Evolutionary conservation across 2,113 vertebrate genomes (phyloP).

Genomic region (Felis chaus): DNA sequence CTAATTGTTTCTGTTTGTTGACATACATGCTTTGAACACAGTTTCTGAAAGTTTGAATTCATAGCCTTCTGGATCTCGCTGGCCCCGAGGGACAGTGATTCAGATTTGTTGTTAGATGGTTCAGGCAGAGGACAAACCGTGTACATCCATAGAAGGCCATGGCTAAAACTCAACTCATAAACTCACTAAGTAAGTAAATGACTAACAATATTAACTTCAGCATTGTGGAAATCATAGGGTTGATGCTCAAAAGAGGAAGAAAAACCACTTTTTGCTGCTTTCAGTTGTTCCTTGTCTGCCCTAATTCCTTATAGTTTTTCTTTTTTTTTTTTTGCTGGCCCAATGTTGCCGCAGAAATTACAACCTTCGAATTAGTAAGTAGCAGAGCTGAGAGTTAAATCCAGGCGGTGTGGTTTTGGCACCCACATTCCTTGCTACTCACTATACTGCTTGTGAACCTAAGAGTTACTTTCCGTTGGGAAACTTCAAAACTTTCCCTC

Average conservation of each 20-base stretch:
- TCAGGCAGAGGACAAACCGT: constrained; percentile 49
- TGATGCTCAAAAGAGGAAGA: constrained; percentile 4
- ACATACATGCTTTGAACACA: constrained; percentile 14
- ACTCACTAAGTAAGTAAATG: not conserved
- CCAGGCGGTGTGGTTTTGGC: not conserved
- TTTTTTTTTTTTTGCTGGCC: not conserved
- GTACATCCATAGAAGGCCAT: not conserved
- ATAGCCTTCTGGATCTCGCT: constrained; percentile 17
- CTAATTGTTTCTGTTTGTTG: constrained; percentile 58
- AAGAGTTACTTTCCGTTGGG: not conserved
- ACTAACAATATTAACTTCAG: not conserved
- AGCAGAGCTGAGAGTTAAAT: not conserved
- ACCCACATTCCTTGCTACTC: not conserved
- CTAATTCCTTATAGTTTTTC: not conserved
- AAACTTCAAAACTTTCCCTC: not conserved
- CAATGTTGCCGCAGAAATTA: not conserved
- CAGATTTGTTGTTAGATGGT: constrained; percentile 21
- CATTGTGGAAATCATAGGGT: not conserved
- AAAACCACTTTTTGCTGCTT: not conserved
- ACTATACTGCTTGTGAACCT: not conserved
- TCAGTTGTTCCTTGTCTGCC: not conserved
- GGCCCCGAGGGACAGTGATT: constrained; percentile 26
- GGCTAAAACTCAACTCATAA: not conserved
- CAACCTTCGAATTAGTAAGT: not conserved
- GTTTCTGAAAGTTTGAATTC: constrained; percentile 61